Base-by-base conservation (phyloP, 2,888 invertebrate species). In the Hemistola chrysoprasaria region DNA sequence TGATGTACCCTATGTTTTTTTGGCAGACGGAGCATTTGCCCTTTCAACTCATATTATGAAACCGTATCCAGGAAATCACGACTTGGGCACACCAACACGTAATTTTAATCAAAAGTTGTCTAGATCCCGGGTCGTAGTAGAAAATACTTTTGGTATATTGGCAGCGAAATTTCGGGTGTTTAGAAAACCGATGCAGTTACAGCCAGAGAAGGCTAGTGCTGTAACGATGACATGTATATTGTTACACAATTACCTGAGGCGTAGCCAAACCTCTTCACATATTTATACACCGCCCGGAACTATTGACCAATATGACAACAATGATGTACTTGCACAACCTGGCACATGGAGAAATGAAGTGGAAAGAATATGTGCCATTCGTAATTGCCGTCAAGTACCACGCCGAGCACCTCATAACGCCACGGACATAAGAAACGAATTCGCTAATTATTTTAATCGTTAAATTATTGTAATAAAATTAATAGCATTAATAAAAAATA, bases 21-120 rank as follows among this genome's bases (percentile, higher is more conserved):
- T 56, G 35, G 50, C 47, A 33, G 50, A 53, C 22, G 44, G 53
- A 5, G 53, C 58, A 11, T 55, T 55, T 49, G 54, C 57, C 11
- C 47, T 56, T 16, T 28, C 40, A 6, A 22, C 20, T 40, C 26
- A 52, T 23, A 26, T 53, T 3, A 53, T 59, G 59, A 56, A 59
- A 44, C 53, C 54, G 6, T 56, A 50, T 50, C 41, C 59, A 22
- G 59, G 54, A 26, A 46, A 47, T 27, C 52, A 53, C 32, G 30
- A 47, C 22, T 11, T 8, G 8, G 47, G 46, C 20, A 28, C 40
- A 1, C 40, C 43, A 44, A 39, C 50, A 44, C 34, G 49, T 11
- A 43, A 11, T 26, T 56, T 48, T 40, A 54, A 56, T 36, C 25
- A 49, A 25, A 43, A 3, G 5, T 30, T 55, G 20, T 48, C 47